Evolutionary conservation across 2,797 vertebrate species (phyloP).

Genomic region (Champsocephalus gunnari): DNA sequence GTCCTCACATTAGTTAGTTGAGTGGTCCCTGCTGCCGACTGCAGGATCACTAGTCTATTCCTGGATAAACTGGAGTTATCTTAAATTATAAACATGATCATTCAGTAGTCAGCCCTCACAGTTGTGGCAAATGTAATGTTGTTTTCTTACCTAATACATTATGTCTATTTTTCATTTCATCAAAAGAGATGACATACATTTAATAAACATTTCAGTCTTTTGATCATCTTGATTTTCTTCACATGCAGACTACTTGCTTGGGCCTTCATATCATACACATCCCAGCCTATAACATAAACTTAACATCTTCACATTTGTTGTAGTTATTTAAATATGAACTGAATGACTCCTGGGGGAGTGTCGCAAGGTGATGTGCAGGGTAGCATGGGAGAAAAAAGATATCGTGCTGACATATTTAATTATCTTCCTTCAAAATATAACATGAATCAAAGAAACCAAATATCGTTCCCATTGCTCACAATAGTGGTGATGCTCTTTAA

Average conservation of each 20-base stretch:
- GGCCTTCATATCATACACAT: constrained; percentile 5
- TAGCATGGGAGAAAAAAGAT: no score
- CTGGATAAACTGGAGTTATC: constrained; percentile 35
- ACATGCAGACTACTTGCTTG: constrained; percentile 12
- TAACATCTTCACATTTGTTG: neutral
- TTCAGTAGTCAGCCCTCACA: neutral
- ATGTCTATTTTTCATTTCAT: neutral
- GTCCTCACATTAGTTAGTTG: constrained; percentile 54
- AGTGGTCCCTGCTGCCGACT: constrained; percentile 47
- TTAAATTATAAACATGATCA: constrained; percentile 27
- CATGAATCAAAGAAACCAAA: no score
- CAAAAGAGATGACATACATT: neutral
- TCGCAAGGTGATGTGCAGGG: no score
- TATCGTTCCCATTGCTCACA: no score
- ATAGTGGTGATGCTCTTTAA: no score
- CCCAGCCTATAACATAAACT: neutral
- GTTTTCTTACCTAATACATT: neutral
- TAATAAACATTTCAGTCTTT: neutral
- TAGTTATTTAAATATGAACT: neutral
- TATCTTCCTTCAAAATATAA: no score
- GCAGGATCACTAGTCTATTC: constrained; percentile 49
- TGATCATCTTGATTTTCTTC: neutral
- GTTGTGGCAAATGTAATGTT: neutral
- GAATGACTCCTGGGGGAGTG: neutral
- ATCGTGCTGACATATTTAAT: no score